phyloP scores from a whole-genome alignment of 2,888 invertebrate species.

The Ferrisia virgata region DNA sequence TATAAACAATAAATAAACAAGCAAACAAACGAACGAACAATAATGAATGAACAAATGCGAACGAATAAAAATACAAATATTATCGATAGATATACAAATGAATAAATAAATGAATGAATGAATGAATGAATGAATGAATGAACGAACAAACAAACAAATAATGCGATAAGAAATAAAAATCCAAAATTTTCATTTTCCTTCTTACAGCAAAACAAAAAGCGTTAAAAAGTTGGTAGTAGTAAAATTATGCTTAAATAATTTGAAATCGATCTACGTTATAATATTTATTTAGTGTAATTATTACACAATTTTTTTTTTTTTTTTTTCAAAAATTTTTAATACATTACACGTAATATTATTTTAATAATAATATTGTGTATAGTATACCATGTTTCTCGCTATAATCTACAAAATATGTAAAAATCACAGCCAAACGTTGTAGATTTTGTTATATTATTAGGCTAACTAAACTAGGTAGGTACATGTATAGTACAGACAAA shows the following conservation, averaged over 20 bases:
- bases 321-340: too few species aligned
- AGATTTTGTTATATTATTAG: not conserved
- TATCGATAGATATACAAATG: not conserved
- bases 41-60: not conserved
- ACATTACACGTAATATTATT: not conserved
- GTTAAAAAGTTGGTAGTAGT: not conserved
- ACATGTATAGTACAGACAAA: too few species aligned
- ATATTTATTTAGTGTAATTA: not conserved
- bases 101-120: slow-evolving; percentile 1
- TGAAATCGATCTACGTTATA: not conserved
- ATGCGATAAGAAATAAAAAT: not conserved
- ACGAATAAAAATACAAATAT: not conserved
- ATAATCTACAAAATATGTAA: slow-evolving; percentile 40
- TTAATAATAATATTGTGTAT: too few species aligned
- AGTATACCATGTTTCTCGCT: not conserved
- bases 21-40: not conserved
- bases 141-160: too few species aligned
- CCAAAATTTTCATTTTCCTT: not conserved
- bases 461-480: not conserved
- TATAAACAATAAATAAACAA: not conserved
- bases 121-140: not conserved
- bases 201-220: not conserved
- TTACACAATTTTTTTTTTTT: not conserved
- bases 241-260: not conserved
- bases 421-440: slow-evolving; percentile 41